Evolutionary conservation across 2,797 vertebrate species (phyloP).

Genomic region (Yasuhikotakia modesta): DNA sequence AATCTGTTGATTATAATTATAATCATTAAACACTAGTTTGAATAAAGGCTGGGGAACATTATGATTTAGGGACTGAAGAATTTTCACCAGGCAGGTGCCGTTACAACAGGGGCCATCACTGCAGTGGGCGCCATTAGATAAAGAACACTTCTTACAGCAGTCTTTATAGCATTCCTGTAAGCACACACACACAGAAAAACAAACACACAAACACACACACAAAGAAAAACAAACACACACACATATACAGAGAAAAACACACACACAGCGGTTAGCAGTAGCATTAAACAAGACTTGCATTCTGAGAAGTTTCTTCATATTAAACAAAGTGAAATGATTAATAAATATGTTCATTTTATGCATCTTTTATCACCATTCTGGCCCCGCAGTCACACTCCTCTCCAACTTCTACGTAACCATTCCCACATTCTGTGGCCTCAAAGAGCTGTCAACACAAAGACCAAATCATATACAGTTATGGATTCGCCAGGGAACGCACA

Average conservation of each 20-base stretch:
- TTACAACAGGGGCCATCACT: constrained; percentile 88
- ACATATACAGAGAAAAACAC: too few relatives aligned
- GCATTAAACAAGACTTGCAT: not conserved
- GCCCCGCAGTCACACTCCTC: constrained; percentile 87
- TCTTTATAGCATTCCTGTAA: constrained; percentile 83
- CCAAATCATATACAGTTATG: not conserved
- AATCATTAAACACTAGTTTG: not conserved
- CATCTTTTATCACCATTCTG: constrained; percentile 82
- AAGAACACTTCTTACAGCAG: constrained; percentile 89
- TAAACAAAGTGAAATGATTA: not conserved
- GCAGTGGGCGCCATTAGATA: constrained; percentile 87
- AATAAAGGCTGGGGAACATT: not conserved
- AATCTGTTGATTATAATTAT: constrained; percentile 15
- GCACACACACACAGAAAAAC: constrained; percentile 7
- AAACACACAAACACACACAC: constrained; percentile 29
- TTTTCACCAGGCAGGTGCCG: constrained; percentile 80
- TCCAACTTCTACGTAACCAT: constrained; percentile 85
- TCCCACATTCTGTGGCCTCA: constrained; percentile 85
- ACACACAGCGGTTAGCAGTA: not conserved
- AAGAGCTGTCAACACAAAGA: constrained; percentile 77
- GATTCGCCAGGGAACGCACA: not conserved
- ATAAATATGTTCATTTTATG: too few relatives aligned
- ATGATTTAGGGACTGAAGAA: not conserved
- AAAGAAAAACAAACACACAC: constrained; percentile 30
- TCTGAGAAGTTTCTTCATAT: too few relatives aligned